Evolutionary conservation across 2,888 invertebrate species (phyloP).

Genomic region (Marasmarcha lunaedactyla): DNA sequence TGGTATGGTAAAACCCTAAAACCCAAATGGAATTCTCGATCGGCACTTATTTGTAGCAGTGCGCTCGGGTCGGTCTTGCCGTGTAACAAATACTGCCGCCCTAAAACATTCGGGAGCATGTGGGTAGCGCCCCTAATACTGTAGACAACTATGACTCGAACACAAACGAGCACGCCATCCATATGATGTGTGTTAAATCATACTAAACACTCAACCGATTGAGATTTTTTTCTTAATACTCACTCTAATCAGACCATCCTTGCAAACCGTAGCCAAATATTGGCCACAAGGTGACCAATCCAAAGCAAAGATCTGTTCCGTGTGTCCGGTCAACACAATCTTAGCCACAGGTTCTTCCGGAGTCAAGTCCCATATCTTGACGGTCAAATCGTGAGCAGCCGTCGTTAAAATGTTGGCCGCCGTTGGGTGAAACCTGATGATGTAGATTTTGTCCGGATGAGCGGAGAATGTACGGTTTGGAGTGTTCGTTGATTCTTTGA

Average conservation of each 20-base stretch:
- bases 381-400: slow-evolving; percentile 90
- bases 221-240: no score
- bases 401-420: slow-evolving; percentile 88
- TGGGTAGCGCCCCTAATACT: no score
- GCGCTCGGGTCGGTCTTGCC: no score
- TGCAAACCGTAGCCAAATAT: slow-evolving; percentile 88
- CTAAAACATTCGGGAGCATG: no score
- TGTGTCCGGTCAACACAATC: slow-evolving; percentile 78
- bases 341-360: slow-evolving; percentile 16
- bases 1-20: no score
- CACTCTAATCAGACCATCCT: slow-evolving; percentile 83
- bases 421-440: slow-evolving; percentile 88
- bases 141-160: no score
- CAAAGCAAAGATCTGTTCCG: slow-evolving; percentile 90
- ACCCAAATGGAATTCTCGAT: no score
- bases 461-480: slow-evolving; percentile 76
- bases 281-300: slow-evolving; percentile 95
- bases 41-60: no score
- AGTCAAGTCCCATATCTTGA: slow-evolving; percentile 89
- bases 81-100: no score
- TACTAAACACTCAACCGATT: no score
- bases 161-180: no score
- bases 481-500: slow-evolving; percentile 83
- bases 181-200: no score
- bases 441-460: slow-evolving; percentile 90